Conservation (phyloP, 92 coral and sea anemone genomes). For the Bergia sp. region DNA sequence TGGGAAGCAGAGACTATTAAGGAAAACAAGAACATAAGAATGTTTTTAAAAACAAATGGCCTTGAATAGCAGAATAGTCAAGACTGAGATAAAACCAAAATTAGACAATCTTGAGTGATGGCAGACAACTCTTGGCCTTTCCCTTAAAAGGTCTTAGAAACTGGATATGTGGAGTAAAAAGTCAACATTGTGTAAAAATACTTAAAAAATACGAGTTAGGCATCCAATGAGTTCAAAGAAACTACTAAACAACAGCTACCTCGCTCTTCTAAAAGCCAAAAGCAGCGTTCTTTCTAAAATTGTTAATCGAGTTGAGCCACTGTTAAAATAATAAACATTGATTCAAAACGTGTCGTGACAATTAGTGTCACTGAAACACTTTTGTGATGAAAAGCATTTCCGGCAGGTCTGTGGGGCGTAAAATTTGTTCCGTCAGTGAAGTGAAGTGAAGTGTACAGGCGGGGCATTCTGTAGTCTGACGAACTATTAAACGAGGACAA, state of each 20-base stretch:
- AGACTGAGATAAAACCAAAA: not conserved
- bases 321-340: not conserved
- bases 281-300: not conserved
- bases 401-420: not conserved
- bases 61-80: not conserved
- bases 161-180: not conserved
- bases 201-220: not conserved
- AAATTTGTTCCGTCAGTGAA: not conserved
- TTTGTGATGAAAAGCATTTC: slow-evolving; percentile 20
- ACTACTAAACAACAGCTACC: no score
- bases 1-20: not conserved
- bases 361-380: not conserved
- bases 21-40: not conserved
- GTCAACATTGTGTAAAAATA: not conserved
- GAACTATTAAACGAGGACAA: not conserved
- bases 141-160: not conserved
- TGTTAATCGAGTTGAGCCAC: not conserved
- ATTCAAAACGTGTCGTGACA: not conserved
- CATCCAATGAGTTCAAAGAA: not conserved
- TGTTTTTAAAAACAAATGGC: not conserved
- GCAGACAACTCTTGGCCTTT: not conserved
- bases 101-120: slow-evolving; percentile 13
- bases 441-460: not conserved
- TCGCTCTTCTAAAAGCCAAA: no score
- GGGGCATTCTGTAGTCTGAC: not conserved